Percentiles rank a stretch among this genome's conserved stretches.
phyloP scores from a whole-genome alignment of 1,140 invertebrate species.

The Cyrtorhinus lividipennis region DNA sequence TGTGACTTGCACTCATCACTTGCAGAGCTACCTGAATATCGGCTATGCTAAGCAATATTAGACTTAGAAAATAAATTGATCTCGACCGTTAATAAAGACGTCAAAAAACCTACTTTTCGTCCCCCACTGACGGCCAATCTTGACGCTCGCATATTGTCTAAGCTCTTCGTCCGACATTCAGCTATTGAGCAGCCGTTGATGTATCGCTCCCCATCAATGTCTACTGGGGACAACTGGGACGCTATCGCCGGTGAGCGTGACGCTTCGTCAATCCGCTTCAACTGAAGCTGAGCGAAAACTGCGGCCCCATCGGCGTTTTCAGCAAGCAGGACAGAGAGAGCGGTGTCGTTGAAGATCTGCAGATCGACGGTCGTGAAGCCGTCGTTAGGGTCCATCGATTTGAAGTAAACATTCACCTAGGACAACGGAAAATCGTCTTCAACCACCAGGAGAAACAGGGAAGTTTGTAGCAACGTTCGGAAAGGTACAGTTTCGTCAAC shows the following conservation, averaged over 20 bases:
- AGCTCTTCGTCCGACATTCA: slow-evolving; percentile 34
- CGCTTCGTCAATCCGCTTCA: slow-evolving; percentile 35
- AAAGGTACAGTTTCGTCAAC: no score
- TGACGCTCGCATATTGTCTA: slow-evolving; percentile 58
- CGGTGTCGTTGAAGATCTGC: slow-evolving; percentile 68
- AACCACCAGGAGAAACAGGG: not conserved
- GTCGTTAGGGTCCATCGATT: slow-evolving; percentile 24
- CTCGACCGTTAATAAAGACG: no score
- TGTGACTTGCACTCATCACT: no score
- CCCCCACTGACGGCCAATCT: slow-evolving; percentile 71
- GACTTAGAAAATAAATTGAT: no score
- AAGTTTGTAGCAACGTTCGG: not conserved
- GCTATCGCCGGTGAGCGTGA: slow-evolving; percentile 19
- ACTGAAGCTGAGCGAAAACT: slow-evolving; percentile 48
- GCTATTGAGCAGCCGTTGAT: slow-evolving; percentile 33
- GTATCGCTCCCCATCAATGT: slow-evolving; percentile 28
- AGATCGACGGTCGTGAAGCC: slow-evolving; percentile 39
- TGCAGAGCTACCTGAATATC: no score
- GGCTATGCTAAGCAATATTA: no score
- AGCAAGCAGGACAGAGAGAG: slow-evolving; percentile 56
- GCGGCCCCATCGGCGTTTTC: slow-evolving; percentile 37
- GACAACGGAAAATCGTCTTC: not conserved
- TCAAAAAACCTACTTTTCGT: slow-evolving; percentile 41
- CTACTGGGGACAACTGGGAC: not conserved
- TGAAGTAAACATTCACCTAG: slow-evolving; percentile 20